A percentile compares a stretch with the other conserved stretches of the same genome.
phyloP scores from a whole-genome alignment of 2,113 vertebrate genomes.

The Rissa tridactyla region DNA sequence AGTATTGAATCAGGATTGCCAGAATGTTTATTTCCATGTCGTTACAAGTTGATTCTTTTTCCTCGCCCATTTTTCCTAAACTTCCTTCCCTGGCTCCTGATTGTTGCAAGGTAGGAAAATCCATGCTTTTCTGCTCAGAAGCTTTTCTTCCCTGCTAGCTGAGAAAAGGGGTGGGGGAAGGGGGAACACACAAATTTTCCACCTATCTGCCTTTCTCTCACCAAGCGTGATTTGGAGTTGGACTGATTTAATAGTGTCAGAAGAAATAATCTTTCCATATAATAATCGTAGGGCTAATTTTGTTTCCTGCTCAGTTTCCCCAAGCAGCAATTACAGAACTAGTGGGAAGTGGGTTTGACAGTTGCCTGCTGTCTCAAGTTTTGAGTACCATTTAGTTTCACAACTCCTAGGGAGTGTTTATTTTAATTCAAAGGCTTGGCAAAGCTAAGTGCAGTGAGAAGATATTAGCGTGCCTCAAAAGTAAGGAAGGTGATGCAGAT shows the following conservation, averaged over 20 bases:
- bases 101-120: not conserved
- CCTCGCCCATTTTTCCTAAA: not conserved
- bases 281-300: conserved; percentile 1
- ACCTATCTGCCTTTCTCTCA: not conserved
- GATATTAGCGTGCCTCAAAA: not conserved
- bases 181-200: not conserved
- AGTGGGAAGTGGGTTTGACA: not conserved
- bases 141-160: not conserved
- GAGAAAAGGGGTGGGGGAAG: not conserved
- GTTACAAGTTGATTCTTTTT: not conserved
- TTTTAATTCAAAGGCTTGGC: conserved; percentile 21
- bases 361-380: conserved; percentile 29
- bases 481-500: not conserved
- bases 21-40: not conserved
- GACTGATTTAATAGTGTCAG: not conserved
- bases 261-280: conserved; percentile 24
- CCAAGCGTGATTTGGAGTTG: not conserved
- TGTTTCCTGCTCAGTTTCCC: not conserved
- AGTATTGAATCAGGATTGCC: not conserved
- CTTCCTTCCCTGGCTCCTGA: not conserved
- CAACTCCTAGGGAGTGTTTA: not conserved
- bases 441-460: not conserved
- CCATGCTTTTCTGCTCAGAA: not conserved
- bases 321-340: conserved; percentile 11
- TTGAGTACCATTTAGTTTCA: conserved; percentile 19